phyloP scores from a whole-genome alignment of 92 coral and sea anemone genomes.

The Umimayanthus chanpuru region DNA sequence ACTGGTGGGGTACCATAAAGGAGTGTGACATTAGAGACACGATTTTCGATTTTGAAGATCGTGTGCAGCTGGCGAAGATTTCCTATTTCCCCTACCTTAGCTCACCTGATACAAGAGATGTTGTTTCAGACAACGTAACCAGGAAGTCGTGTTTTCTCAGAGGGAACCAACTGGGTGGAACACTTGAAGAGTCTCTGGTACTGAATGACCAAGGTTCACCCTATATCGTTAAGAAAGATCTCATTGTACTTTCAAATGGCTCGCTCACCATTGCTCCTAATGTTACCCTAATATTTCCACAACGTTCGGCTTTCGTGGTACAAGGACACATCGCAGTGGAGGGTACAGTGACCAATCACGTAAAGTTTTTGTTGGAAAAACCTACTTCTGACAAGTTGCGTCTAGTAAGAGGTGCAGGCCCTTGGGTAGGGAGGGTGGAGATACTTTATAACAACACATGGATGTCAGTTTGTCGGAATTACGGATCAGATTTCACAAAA shows the following conservation, averaged over 20 bases:
- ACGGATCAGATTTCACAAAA: slow-evolving; percentile 6
- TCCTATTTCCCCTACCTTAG: slow-evolving; percentile 55
- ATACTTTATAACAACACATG: slow-evolving; percentile 53
- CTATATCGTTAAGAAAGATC: slow-evolving; percentile 64
- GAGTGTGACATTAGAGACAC: slow-evolving; percentile 52
- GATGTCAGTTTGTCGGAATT: slow-evolving; percentile 48
- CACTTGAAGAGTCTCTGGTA: slow-evolving; percentile 44
- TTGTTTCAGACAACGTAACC: background rate
- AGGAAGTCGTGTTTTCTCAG: slow-evolving; percentile 53
- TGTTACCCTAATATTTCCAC: slow-evolving; percentile 59
- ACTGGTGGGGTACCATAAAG: slow-evolving; percentile 77
- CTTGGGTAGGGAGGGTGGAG: slow-evolving; percentile 69
- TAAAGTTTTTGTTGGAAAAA: slow-evolving; percentile 25
- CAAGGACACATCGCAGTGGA: slow-evolving; percentile 58
- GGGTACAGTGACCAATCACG: slow-evolving; percentile 47
- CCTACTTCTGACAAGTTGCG: slow-evolving; percentile 27
- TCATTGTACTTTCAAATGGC: slow-evolving; percentile 62
- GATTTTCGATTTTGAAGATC: slow-evolving; percentile 67
- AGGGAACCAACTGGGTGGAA: slow-evolving; percentile 58
- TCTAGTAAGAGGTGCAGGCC: slow-evolving; percentile 57
- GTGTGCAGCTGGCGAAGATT: slow-evolving; percentile 54
- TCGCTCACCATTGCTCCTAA: slow-evolving; percentile 59
- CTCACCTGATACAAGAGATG: slow-evolving; percentile 41
- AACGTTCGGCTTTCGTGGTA: slow-evolving; percentile 57
- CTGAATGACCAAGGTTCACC: slow-evolving; percentile 45